These are phyloP conservation scores for Nerophis lumbriciformis DNA, from an alignment of 2,113 vertebrate genomes.

Conservation along the genomic window DNA sequence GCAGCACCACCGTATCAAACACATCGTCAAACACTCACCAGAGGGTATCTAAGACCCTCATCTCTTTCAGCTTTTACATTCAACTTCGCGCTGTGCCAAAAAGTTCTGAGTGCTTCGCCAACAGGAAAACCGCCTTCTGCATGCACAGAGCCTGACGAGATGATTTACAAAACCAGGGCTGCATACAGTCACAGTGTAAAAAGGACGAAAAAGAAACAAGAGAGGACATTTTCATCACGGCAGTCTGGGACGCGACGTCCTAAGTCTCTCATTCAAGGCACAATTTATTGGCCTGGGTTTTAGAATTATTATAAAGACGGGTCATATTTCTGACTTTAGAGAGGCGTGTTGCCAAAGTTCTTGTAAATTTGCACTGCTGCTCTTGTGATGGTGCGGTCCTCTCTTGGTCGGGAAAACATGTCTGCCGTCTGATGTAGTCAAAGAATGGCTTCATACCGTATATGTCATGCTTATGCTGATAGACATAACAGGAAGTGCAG, in stretches of 20 bases:
- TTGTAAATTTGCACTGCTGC: background rate
- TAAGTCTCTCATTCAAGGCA: conserved; percentile 31
- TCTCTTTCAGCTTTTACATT: conserved; percentile 46
- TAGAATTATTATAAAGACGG: background rate
- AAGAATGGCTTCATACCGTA: conserved; percentile 21
- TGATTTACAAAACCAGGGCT: conserved; percentile 11
- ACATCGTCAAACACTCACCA: conserved; percentile 5
- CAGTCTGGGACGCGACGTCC: background rate
- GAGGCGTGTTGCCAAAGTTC: conserved; percentile 3
- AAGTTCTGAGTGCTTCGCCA: conserved; percentile 18
- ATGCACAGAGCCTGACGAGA: conserved; percentile 13
- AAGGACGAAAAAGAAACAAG: conserved; percentile 27
- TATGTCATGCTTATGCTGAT: conserved; percentile 33
- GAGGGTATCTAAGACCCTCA: background rate
- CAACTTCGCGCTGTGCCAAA: conserved; percentile 43
- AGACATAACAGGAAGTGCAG: conserved; percentile 37
- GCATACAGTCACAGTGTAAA: conserved; percentile 29
- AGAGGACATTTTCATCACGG: conserved; percentile 28
- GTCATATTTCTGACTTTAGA: background rate
- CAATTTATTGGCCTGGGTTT: conserved; percentile 25
- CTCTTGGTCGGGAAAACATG: conserved; percentile 37
- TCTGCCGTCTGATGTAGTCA: conserved; percentile 31
- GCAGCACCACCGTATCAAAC: conserved; percentile 20
- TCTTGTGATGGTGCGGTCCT: conserved; percentile 12
- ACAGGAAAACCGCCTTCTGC: conserved; percentile 14